Evolutionary conservation across 2,113 vertebrate genomes (phyloP).

Genomic region (Eulacestoma nigropectus): DNA sequence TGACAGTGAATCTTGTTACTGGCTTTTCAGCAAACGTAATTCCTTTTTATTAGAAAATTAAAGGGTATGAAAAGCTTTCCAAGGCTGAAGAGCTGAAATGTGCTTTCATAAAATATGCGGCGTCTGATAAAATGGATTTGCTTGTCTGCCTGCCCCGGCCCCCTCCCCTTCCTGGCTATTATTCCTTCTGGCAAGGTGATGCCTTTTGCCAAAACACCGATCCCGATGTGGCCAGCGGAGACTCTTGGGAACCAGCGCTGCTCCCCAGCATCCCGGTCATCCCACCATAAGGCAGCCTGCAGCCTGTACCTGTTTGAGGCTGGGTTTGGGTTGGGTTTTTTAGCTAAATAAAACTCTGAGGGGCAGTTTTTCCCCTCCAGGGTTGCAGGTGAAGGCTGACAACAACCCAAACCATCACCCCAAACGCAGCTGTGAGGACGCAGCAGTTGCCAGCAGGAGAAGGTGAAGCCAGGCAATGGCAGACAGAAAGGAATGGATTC

Average conservation of each 20-base stretch:
- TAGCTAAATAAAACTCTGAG: background rate
- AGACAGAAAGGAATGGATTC: background rate
- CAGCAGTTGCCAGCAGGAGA: background rate
- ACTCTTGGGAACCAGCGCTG: background rate
- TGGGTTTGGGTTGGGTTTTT: background rate
- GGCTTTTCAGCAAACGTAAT: constrained; percentile 74
- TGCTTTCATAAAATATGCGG: constrained; percentile 72
- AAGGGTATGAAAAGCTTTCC: constrained; percentile 75
- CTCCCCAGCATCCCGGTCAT: fast-evolving
- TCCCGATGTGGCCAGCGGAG: fast-evolving
- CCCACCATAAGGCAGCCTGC: fast-evolving
- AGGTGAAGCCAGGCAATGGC: constrained; percentile 16
- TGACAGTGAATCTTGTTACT: constrained; percentile 72
- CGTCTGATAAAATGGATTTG: constrained; percentile 69
- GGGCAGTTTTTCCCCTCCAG: background rate
- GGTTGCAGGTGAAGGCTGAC: background rate
- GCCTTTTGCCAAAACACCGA: constrained; percentile 4
- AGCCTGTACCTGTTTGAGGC: background rate
- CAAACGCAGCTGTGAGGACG: background rate
- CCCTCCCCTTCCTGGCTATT: constrained; percentile 16
- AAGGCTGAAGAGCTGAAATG: constrained; percentile 74
- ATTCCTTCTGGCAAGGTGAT: constrained; percentile 13
- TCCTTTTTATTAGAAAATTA: constrained; percentile 82
- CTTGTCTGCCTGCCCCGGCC: constrained; percentile 25
- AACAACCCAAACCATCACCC: background rate